Base-by-base conservation (phyloP, 1,140 invertebrate genomes). In the Drosophila erecta region DNA sequence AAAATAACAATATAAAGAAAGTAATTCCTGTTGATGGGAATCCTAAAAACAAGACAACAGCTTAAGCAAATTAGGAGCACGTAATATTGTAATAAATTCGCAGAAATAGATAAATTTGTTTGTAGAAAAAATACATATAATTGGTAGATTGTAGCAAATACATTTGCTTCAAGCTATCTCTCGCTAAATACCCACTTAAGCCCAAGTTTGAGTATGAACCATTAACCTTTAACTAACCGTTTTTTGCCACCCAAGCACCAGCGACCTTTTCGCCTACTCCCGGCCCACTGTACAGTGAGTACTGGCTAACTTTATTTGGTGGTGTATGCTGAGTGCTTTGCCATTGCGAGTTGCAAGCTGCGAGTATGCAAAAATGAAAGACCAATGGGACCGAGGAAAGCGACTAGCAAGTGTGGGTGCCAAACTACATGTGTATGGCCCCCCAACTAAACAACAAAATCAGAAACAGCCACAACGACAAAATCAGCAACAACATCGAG, bases 381-480 rank as follows among this genome's bases (percentile, higher is more conserved):
- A 35, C 24, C n/a, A 27, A 56, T 15, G 5, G 35, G 24, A 17
- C 37, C 15, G 35, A 15, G 64, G 15, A 70, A 56, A 56, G 24
- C 64, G 20, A 3, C 8, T 35, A 30, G 47, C 44, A 51, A 79
- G 76, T 89, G 83, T 87, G 84, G 83, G 83, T 89, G 83, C 79
- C 79, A 84, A 73, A 66, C 59, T 59, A 84, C 83, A 87, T 87
- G 84, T 87, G 83, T 87, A 83, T 89, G 72, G 55, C 66, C 51
- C 72, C 71, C 76, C 79, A 38, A 38, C 37, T 10, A 8, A 38
- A 38, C 37, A 38, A 12, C 37, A 67, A 81, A 4, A 17, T 38
- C 40, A 41, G 30, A 41, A 17, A 60, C 12, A 46, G 37, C 15
- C 17, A 7, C 15, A 30, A 40, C 27, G 61, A 60, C 53, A 61